Conservation (phyloP, 2,797 vertebrate species). For the Schizopygopsis pylzovi region DNA sequence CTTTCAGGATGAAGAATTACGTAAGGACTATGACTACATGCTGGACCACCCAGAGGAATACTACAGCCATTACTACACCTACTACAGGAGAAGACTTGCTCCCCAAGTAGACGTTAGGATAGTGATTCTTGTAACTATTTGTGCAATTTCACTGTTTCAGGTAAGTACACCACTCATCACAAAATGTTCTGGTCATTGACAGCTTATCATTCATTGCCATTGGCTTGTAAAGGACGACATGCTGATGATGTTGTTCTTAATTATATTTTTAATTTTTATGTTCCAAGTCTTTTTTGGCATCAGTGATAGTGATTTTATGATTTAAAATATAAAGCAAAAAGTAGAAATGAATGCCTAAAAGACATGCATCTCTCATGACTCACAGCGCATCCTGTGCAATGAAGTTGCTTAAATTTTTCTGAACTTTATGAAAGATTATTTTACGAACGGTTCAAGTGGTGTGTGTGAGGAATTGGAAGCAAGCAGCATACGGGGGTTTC, state of each 20-base stretch:
- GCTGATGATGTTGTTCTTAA: background rate
- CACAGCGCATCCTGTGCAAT: no score
- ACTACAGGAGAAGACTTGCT: conserved; percentile 89
- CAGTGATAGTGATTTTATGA: background rate
- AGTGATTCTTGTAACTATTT: conserved; percentile 91
- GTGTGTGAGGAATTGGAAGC: no score
- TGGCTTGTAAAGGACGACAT: background rate
- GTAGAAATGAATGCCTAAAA: no score
- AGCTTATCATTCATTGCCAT: background rate
- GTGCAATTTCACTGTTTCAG: conserved; percentile 93
- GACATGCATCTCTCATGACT: no score
- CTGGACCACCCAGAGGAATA: conserved; percentile 96
- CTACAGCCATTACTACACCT: conserved; percentile 96
- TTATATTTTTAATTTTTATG: no score
- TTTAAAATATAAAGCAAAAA: no score
- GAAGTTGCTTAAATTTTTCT: no score
- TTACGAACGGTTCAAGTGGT: no score
- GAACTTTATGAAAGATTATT: no score
- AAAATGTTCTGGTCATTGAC: background rate
- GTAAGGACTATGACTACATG: conserved; percentile 97
- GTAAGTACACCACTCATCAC: conserved; percentile 67
- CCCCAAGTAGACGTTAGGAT: conserved; percentile 92
- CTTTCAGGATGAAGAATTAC: conserved; percentile 90
- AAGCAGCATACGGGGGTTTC: no score
- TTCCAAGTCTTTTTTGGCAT: background rate